Conservation (phyloP, 1,140 invertebrate species). For the Bursaphelenchus mucronatus region DNA sequence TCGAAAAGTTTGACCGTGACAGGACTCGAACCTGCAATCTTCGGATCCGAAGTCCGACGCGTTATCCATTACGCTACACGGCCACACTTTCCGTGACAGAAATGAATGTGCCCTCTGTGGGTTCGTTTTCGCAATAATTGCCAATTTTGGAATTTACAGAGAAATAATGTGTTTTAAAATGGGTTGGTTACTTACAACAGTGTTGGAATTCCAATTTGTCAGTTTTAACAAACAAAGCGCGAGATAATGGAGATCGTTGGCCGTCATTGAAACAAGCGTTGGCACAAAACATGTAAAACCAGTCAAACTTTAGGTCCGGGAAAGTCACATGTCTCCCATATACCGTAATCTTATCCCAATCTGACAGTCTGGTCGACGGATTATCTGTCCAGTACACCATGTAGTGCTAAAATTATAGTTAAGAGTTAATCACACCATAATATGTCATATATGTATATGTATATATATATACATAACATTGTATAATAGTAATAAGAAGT, state of each 20-base stretch:
- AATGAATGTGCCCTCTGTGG: background rate
- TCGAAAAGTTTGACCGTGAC: conserved; percentile 31
- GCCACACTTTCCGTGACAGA: conserved; percentile 3
- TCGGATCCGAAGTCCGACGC: conserved; percentile 56
- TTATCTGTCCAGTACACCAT: conserved; percentile 61
- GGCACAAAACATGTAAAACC: conserved; percentile 59
- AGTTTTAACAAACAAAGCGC: conserved; percentile 58
- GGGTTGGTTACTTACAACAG: conserved; percentile 41
- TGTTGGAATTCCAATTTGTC: conserved; percentile 60
- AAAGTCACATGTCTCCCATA: conserved; percentile 54
- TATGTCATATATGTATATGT: too few relatives aligned
- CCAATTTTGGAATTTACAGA: background rate
- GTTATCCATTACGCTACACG: conserved; percentile 49
- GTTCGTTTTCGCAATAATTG: too few relatives aligned
- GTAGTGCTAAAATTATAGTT: conserved; percentile 45
- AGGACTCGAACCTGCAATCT: conserved; percentile 59
- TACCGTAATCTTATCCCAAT: conserved; percentile 58
- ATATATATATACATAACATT: too few relatives aligned
- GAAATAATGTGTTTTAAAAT: background rate
- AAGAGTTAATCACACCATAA: background rate
- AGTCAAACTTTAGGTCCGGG: conserved; percentile 60
- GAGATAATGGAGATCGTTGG: conserved; percentile 55
- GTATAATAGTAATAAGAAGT: too few relatives aligned
- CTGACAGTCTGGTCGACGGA: conserved; percentile 46
- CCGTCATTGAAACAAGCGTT: conserved; percentile 59